Conservation (phyloP, 1,140 invertebrate genomes). For the Solen grandis region DNA sequence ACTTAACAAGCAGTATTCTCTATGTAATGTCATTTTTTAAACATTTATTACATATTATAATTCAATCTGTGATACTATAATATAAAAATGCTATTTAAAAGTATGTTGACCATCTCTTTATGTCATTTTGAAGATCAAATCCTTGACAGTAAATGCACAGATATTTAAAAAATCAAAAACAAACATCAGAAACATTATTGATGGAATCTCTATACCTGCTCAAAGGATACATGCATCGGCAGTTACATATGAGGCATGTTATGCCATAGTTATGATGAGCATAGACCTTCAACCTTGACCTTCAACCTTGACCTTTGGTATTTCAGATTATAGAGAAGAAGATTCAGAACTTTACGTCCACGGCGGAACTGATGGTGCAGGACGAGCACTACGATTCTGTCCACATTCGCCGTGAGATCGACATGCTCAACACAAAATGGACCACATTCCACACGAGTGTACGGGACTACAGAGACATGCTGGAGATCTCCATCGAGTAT, state of each 20-base stretch:
- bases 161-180: too few relatives aligned
- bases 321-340: slow-evolving; percentile 86
- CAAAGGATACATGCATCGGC: too few relatives aligned
- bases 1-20: neutral
- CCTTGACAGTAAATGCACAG: too few relatives aligned
- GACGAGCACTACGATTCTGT: slow-evolving; percentile 84
- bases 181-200: too few relatives aligned
- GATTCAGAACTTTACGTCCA: slow-evolving; percentile 87
- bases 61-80: neutral
- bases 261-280: too few relatives aligned
- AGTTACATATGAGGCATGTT: too few relatives aligned
- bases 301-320: slow-evolving; percentile 5
- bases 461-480: slow-evolving; percentile 84
- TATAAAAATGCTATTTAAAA: too few relatives aligned
- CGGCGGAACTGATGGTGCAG: slow-evolving; percentile 85
- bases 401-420: slow-evolving; percentile 83
- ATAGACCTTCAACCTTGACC: too few relatives aligned
- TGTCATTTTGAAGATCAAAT: too few relatives aligned
- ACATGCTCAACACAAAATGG: slow-evolving; percentile 87
- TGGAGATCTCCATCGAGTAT: slow-evolving; percentile 84
- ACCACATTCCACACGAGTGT: slow-evolving; percentile 87
- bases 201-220: too few relatives aligned
- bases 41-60: neutral
- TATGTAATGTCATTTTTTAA: neutral
- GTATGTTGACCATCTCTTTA: too few relatives aligned